phyloP scores from a whole-genome alignment of 2,888 invertebrate genomes.

The Synergus umbraculus region DNA sequence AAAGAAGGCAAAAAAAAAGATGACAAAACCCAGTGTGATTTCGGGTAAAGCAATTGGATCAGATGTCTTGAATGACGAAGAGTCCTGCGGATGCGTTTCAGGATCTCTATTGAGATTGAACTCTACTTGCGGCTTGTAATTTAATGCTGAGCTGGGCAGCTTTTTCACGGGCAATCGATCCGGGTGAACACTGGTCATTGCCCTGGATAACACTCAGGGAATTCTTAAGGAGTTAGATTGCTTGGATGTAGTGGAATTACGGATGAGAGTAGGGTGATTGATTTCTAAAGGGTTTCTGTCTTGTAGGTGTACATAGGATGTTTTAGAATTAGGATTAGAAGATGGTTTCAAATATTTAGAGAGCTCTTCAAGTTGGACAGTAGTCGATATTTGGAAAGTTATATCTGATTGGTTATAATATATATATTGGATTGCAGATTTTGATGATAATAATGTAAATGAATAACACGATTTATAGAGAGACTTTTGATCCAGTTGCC shows the following conservation, averaged over 20 bases:
- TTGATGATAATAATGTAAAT: no score
- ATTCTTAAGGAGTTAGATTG: constrained; percentile 29
- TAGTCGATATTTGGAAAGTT: no score
- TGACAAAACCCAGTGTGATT: constrained; percentile 3
- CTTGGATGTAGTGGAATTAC: neutral
- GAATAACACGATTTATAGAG: no score
- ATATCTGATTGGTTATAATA: no score
- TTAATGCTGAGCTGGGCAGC: constrained; percentile 15
- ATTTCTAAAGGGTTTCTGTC: neutral
- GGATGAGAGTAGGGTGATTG: neutral
- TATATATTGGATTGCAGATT: no score
- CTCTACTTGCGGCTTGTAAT: constrained; percentile 14
- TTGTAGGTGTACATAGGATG: neutral
- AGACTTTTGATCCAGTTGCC: neutral
- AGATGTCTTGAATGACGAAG: constrained; percentile 6
- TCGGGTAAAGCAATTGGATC: neutral
- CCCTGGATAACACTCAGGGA: constrained; percentile 14
- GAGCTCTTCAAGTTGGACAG: no score
- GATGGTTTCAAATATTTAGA: neutral
- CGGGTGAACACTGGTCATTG: constrained; percentile 21
- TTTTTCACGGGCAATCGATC: constrained; percentile 33
- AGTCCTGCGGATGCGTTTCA: neutral
- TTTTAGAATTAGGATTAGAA: neutral
- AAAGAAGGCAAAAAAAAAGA: neutral
- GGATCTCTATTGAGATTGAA: constrained; percentile 13